Evolutionary conservation across 2,888 invertebrate genomes (phyloP).

Genomic region (Andrena trimmerana): DNA sequence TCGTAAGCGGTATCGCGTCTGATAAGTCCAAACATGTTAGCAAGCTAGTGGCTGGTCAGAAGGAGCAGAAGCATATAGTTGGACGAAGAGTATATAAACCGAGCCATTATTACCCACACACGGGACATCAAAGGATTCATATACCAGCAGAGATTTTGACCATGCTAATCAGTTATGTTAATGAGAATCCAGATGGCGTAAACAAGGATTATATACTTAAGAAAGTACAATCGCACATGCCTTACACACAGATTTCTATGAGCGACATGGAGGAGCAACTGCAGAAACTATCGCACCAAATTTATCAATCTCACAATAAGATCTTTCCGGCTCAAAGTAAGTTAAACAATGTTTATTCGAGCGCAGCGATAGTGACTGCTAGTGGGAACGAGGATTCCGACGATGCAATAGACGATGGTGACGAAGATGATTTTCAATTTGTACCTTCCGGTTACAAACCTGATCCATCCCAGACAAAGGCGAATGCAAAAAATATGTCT

Average conservation of each 20-base stretch:
- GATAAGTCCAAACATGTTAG: constrained; percentile 75
- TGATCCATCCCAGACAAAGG: neutral
- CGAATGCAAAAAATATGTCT: neutral
- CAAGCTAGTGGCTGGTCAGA: constrained; percentile 74
- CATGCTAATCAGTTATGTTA: constrained; percentile 52
- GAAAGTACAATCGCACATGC: neutral
- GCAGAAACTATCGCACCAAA: constrained; percentile 57
- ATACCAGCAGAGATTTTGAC: constrained; percentile 53
- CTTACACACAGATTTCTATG: constrained; percentile 32
- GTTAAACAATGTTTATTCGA: neutral
- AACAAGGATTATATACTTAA: constrained; percentile 33
- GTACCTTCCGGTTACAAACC: neutral
- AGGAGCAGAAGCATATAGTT: neutral
- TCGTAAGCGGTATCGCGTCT: constrained; percentile 65
- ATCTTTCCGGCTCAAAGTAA: constrained; percentile 39
- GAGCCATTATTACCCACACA: constrained; percentile 41
- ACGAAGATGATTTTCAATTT: constrained; percentile 12
- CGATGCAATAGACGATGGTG: neutral
- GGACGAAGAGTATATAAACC: constrained; percentile 34
- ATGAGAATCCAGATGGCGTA: constrained; percentile 60
- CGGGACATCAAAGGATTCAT: constrained; percentile 16
- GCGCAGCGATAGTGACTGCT: neutral
- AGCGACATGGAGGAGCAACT: constrained; percentile 66
- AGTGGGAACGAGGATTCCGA: constrained; percentile 46
- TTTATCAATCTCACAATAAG: constrained; percentile 41